Percentiles rank a stretch among this genome's conserved stretches.
Evolutionary conservation across 2,113 vertebrate species (phyloP).

Genomic region (Phrynosoma blainvillii): DNA sequence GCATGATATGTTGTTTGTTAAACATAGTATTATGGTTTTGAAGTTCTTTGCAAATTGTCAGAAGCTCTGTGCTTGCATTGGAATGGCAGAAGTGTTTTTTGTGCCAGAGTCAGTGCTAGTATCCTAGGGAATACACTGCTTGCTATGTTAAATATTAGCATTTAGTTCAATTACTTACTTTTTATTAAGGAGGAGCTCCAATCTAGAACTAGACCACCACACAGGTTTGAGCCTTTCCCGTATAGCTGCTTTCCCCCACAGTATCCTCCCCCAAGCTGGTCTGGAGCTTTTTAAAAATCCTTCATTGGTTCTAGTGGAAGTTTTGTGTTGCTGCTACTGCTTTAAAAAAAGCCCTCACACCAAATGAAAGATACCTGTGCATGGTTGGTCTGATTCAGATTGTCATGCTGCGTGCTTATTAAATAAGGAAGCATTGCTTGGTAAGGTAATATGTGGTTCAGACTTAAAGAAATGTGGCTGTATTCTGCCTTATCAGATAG

Average conservation of each 20-base stretch:
- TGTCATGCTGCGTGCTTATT: not conserved
- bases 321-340: not conserved
- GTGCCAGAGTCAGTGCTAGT: not conserved
- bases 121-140: not conserved
- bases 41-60: not conserved
- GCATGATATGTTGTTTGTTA: constrained; percentile 27
- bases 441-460: not conserved
- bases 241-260: not conserved
- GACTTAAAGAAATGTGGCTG: too few species aligned
- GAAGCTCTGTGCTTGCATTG: not conserved
- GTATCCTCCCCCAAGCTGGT: not conserved
- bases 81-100: not conserved
- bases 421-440: not conserved
- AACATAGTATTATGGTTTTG: not conserved
- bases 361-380: too few species aligned
- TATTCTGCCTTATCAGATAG: too few species aligned
- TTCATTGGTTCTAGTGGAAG: not conserved
- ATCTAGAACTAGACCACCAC: not conserved
- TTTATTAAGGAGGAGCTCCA: not conserved
- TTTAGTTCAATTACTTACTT: not conserved
- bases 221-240: not conserved
- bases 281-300: not conserved
- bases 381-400: not conserved
- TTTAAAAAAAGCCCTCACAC: too few species aligned
- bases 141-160: not conserved